Evolutionary conservation across 2,797 vertebrate genomes (phyloP), one percentile per base, ranked within the genome.

Genomic region (Pelobates cultripes): DNA sequence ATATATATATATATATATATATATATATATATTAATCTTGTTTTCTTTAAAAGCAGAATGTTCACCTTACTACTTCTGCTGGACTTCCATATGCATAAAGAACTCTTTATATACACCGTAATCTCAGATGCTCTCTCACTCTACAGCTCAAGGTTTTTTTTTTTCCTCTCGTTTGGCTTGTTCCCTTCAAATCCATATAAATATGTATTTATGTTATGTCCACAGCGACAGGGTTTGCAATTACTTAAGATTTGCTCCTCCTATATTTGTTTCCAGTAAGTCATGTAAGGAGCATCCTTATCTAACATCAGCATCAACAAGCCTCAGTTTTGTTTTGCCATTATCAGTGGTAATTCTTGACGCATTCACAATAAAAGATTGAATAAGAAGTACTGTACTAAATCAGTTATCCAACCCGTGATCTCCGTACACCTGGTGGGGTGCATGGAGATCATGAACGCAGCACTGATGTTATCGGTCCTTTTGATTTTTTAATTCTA

Each of bases 391-490:
- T 70, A 28, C 41, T 41, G 57, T 45, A 55, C 44, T 28, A 28
- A 42, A 61, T 75, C 7, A 67, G 9, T 28, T 60, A 28, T 55
- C 44, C 45, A 41, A 45, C 70, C 70, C 44, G 43, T 42, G 43
- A 80, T 60, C 41, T 40, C 40, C 7, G 42, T 51, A 45, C 17
- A 74, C 51, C 47, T 15, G 40, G 66, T 70, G 68, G 79, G 28
- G 79, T 64, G 72, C 3, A 60, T 51, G 17, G 14, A 14, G 43
- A 14, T 15, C 10, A 41, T 41, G 28, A 55, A 14, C 13, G 6
- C n/a, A 40, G 41, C 12, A 60, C 7, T n/a, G 64, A 75, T 81
- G 43, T 6, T 13, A 81, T 81, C 66, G 45, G 14, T n/a, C 41
- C 3, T 67, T 51, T 40, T 43, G 74, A 43, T 47, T 76, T 15